phyloP scores from a whole-genome alignment of 2,797 vertebrate genomes.

The Notamacropus eugenii region DNA sequence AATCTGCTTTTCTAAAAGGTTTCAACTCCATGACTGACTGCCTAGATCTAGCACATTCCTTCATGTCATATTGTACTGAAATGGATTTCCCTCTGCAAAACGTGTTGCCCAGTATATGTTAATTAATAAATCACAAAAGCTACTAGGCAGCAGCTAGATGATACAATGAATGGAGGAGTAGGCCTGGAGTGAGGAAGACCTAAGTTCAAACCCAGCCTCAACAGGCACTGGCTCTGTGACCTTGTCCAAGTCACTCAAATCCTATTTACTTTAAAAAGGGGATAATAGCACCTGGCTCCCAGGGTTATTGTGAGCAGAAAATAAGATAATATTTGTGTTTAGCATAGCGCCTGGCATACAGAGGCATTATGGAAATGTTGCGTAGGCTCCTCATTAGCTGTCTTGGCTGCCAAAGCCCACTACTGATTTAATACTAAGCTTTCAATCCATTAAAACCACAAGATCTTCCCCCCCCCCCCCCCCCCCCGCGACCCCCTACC shows the following conservation, averaged over 20 bases:
- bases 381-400: background rate
- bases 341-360: background rate
- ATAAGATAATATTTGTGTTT: background rate
- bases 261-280: background rate
- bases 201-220: background rate
- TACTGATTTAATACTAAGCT: background rate
- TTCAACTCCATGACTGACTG: background rate
- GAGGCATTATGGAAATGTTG: background rate
- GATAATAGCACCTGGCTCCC: background rate
- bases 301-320: background rate
- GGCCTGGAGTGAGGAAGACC: background rate
- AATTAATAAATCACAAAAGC: background rate
- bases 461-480: rapidly evolving
- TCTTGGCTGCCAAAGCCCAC: background rate
- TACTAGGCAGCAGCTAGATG: background rate
- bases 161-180: background rate
- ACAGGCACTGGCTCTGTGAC: background rate
- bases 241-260: background rate
- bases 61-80: background rate
- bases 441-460: background rate
- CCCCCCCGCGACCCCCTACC: no score
- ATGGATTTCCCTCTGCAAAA: background rate
- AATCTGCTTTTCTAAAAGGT: background rate
- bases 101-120: background rate
- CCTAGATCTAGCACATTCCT: background rate